Percentiles rank a stretch among this genome's conserved stretches.
These are phyloP conservation scores for Catharus bicknelli DNA, from an alignment of 2,113 vertebrate genomes.

Conservation along the genomic window DNA sequence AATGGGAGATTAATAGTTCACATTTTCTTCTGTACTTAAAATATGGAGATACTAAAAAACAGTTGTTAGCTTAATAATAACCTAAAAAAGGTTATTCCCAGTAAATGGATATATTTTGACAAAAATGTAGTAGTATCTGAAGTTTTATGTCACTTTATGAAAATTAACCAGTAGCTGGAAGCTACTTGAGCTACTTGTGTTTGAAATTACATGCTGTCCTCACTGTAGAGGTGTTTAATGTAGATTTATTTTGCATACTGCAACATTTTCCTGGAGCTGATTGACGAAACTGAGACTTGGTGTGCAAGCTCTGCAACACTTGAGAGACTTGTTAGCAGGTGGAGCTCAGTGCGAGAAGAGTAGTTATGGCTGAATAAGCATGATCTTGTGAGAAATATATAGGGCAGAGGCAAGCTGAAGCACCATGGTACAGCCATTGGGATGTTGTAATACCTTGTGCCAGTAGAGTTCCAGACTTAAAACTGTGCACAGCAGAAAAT, in stretches of 20 bases:
- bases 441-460: not conserved
- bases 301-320: not conserved
- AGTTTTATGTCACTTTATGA: not conserved
- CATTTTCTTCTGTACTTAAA: not conserved
- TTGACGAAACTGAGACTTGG: not conserved
- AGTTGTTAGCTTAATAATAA: no score
- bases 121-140: not conserved
- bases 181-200: not conserved
- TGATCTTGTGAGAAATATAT: not conserved
- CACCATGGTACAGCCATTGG: not conserved
- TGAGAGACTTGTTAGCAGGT: constrained; percentile 64
- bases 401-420: not conserved
- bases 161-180: not conserved
- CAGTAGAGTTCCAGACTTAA: not conserved
- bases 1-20: not conserved
- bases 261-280: not conserved
- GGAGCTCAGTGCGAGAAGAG: constrained; percentile 63
- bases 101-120: not conserved
- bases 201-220: not conserved
- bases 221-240: not conserved
- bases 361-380: not conserved
- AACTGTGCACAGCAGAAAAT: not conserved
- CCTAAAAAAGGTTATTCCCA: not conserved
- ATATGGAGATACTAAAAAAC: not conserved
- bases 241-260: not conserved